phyloP scores from a whole-genome alignment of 2,888 invertebrate species.

The Ernsta delagoae region DNA sequence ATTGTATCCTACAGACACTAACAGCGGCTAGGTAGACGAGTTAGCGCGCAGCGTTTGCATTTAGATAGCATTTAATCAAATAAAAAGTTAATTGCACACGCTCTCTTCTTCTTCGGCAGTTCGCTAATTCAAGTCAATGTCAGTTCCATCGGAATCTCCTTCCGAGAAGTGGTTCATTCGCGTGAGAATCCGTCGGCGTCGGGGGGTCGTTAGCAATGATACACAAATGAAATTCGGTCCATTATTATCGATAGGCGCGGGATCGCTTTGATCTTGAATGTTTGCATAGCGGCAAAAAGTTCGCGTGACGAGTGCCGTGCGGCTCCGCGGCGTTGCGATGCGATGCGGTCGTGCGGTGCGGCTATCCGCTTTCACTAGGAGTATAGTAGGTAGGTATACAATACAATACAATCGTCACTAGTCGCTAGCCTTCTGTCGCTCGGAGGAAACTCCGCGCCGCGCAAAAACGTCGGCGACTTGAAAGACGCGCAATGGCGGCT shows the following conservation, averaged over 20 bases:
- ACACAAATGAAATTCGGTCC: conserved; percentile 28
- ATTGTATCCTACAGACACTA: no score
- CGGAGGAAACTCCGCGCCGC: background rate
- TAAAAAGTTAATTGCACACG: background rate
- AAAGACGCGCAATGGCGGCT: conserved; percentile 45
- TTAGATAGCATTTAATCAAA: background rate
- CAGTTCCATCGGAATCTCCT: conserved; percentile 16
- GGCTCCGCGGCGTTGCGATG: conserved; percentile 35
- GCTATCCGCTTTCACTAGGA: conserved; percentile 43
- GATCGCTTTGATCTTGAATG: conserved; percentile 21
- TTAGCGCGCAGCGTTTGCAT: no score
- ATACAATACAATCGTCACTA: no score
- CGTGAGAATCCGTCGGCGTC: conserved; percentile 24
- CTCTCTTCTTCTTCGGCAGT: background rate
- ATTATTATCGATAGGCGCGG: conserved; percentile 29
- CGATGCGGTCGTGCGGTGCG: conserved; percentile 43
- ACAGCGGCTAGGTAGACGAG: no score
- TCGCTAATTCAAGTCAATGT: conserved; percentile 17
- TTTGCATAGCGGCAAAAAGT: conserved; percentile 40
- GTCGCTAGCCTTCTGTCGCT: background rate
- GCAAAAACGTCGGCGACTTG: conserved; percentile 52
- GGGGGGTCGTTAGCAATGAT: conserved; percentile 24
- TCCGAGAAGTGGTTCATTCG: conserved; percentile 27
- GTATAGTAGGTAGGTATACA: no score
- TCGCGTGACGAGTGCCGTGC: conserved; percentile 47